Evolutionary conservation across 2,888 invertebrate genomes (phyloP).

Genomic region (Sisyra nigra): DNA sequence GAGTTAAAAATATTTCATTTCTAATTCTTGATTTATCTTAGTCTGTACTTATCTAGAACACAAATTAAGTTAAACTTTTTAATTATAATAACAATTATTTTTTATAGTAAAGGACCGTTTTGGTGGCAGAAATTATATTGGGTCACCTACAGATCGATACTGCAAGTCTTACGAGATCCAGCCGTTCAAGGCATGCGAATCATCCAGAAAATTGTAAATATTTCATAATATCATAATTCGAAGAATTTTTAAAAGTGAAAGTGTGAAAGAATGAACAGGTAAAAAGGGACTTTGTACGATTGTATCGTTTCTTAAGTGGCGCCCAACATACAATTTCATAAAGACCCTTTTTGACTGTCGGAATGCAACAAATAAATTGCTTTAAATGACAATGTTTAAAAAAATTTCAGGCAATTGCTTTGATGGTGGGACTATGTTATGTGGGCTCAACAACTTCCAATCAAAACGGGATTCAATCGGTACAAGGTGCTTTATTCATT

Average conservation of each 20-base stretch:
- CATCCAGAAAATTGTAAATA: conserved; percentile 67
- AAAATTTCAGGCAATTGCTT: conserved; percentile 36
- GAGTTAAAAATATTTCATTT: too few species aligned
- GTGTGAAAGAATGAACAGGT: neutral
- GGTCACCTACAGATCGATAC: conserved; percentile 56
- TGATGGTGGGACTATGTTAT: conserved; percentile 75
- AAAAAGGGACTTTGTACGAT: neutral
- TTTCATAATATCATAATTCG: neutral
- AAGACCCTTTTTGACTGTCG: neutral
- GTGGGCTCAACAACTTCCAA: conserved; percentile 52
- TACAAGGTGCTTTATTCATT: conserved; percentile 77
- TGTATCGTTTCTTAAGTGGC: too few species aligned
- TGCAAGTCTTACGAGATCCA: conserved; percentile 66
- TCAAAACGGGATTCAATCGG: conserved; percentile 72
- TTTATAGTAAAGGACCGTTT: conserved; percentile 38
- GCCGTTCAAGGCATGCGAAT: conserved; percentile 59
- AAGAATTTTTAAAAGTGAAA: neutral
- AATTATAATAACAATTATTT: neutral
- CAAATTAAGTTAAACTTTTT: neutral
- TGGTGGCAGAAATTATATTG: conserved; percentile 60
- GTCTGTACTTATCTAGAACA: too few species aligned
- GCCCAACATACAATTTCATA: too few species aligned
- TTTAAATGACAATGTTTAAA: neutral
- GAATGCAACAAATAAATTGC: neutral
- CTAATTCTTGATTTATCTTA: too few species aligned